Conservation (phyloP, 2,797 vertebrate species). For the Sebastes hubbsi region DNA sequence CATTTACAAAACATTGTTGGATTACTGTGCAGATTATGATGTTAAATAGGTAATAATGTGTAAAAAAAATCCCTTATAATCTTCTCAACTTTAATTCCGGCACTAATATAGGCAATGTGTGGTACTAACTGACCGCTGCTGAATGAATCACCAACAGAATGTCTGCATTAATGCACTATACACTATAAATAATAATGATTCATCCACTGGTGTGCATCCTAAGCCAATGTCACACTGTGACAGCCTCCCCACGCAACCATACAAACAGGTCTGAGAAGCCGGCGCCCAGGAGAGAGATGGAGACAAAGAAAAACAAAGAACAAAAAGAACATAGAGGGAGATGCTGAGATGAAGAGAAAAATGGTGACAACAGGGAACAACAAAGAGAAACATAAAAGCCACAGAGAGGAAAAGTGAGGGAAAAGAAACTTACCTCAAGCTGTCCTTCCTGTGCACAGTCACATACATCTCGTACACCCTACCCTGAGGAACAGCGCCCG, state of each 20-base stretch:
- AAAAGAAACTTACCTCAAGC: conserved; percentile 86
- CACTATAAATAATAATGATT: conserved; percentile 23
- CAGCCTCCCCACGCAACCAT: conserved; percentile 6
- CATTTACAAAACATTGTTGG: neutral
- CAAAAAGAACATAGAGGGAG: conserved; percentile 1
- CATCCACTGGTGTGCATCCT: conserved; percentile 21
- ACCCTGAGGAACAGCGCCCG: conserved; percentile 92
- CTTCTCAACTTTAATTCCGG: conserved; percentile 12
- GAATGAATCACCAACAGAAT: conserved; percentile 26
- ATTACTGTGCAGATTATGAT: conserved; percentile 27
- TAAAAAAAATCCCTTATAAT: conserved; percentile 20
- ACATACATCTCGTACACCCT: conserved; percentile 97
- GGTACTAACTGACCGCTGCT: conserved; percentile 19
- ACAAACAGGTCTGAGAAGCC: conserved; percentile 24
- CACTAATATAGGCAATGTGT: conserved; percentile 8
- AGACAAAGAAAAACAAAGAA: conserved; percentile 13
- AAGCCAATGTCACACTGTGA: conserved; percentile 17
- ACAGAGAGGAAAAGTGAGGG: neutral
- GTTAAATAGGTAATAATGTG: conserved; percentile 22
- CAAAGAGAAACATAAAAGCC: neutral
- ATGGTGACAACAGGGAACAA: conserved; percentile 4
- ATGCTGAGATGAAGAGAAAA: conserved; percentile 28
- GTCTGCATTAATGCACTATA: neutral
- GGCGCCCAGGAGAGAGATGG: conserved; percentile 1
- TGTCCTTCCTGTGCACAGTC: conserved; percentile 96